Evolutionary conservation across 2,797 vertebrate species (phyloP).

Genomic region (Xerus rutilus): DNA sequence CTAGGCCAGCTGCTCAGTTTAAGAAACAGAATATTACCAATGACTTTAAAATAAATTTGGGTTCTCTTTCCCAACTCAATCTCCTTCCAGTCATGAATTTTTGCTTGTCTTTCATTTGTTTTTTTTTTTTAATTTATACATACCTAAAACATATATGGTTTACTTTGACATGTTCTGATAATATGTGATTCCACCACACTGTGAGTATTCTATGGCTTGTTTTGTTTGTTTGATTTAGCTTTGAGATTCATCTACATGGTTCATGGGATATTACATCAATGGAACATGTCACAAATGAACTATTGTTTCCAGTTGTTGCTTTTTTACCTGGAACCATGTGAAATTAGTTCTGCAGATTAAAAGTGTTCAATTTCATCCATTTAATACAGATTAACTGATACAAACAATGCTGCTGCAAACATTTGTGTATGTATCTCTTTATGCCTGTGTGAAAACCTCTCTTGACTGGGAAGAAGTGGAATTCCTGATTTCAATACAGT

Average conservation of each 20-base stretch:
- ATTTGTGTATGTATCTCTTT: neutral
- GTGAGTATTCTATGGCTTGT: neutral
- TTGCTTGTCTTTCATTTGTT: neutral
- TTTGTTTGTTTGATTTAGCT: neutral
- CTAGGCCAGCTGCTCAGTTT: neutral
- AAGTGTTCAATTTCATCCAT: neutral
- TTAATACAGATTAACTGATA: neutral
- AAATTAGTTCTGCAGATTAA: neutral
- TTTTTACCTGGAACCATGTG: neutral
- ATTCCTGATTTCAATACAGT: neutral
- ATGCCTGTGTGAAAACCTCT: neutral
- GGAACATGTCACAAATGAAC: neutral
- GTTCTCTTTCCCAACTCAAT: neutral
- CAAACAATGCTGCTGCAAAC: neutral
- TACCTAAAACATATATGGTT: neutral
- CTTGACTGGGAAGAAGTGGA: neutral
- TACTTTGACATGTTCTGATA: neutral
- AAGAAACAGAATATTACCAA: neutral
- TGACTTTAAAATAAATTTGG: neutral
- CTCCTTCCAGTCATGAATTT: neutral
- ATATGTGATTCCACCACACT: neutral
- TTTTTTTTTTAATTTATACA: neutral
- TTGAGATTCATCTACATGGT: neutral
- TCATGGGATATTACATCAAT: neutral
- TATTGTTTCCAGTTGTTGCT: neutral